Base-by-base conservation (phyloP, 2,797 vertebrate species). In the Neostethus bicornis region DNA sequence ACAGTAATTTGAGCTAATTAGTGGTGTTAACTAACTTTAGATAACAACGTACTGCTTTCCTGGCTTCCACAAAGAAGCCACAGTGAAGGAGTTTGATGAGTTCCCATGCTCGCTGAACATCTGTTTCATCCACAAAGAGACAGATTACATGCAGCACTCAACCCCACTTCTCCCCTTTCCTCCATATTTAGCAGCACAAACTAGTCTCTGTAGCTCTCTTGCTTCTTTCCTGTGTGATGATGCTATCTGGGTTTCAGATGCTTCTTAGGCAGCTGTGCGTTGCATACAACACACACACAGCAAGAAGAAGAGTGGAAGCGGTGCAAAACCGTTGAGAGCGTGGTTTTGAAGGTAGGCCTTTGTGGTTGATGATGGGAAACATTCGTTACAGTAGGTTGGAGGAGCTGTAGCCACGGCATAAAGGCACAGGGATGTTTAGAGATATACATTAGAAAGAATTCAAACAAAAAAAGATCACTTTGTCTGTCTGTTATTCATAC, bases 351-450 rank as follows among this genome's bases (percentile, higher is more conserved):
- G 91, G 91, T 93, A 92, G 92, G 89, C 89, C 87, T 93, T 67
- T 95, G 95, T 87, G 95, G 95, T 91, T 83, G 89, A 61, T 91
- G 92, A 92, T 93, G 94, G 92, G 94, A 95, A 96, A 95, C 72
- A 86, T 93, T 93, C 93, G 94, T 97, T 96, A 92, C 87, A 77
- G 54, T 61, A 51, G 63, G 13, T 51, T 61, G 66, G 69, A 66
- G 35, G 32, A 55, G 64, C 41, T 66, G 52, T 13, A 61, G 66
- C 61, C 57, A 20, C 7, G 46, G 51, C 59, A 57, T 20, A 70
- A 74, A 65, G 64, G 47, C 23, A 54, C 3, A 44, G 17, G 41
- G 35, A 37, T 34, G 46, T 7, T 53, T 60, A 61, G 21, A 63
- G n/a, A 49, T 11, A 9, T 42, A 53, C 19, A 54, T 46, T n/a